These are phyloP conservation scores for Melanotaenia duboulayi DNA, from an alignment of 2,113 vertebrate genomes.

Conservation along the genomic window DNA sequence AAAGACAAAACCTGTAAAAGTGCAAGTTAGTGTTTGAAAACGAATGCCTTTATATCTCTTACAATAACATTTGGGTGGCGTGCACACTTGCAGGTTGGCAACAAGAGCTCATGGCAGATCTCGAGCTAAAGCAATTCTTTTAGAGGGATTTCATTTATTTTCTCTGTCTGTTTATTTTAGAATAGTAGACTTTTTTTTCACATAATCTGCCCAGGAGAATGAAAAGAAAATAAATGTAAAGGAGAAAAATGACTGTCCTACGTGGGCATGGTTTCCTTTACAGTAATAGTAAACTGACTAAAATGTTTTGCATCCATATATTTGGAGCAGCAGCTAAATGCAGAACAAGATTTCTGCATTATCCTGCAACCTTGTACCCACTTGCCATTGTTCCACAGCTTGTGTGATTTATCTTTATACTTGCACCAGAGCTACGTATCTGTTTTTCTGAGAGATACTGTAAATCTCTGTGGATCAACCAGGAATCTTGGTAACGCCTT, in stretches of 20 bases:
- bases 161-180: too few relatives aligned
- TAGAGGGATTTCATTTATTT: too few relatives aligned
- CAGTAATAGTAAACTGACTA: neutral
- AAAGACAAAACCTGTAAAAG: too few relatives aligned
- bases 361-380: neutral
- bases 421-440: neutral
- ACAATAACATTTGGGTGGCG: too few relatives aligned
- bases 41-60: too few relatives aligned
- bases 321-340: neutral
- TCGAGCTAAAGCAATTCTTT: too few relatives aligned
- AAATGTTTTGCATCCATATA: neutral
- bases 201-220: neutral
- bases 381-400: neutral
- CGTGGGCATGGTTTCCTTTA: neutral
- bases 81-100: too few relatives aligned
- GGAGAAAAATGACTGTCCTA: neutral
- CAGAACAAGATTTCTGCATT: neutral
- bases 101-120: too few relatives aligned
- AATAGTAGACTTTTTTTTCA: neutral
- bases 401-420: neutral
- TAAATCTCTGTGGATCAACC: neutral
- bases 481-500: slow-evolving; percentile 12
- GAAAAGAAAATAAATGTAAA: neutral
- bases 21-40: too few relatives aligned
- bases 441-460: neutral